Evolutionary conservation across 2,888 invertebrate species (phyloP), one percentile per base, ranked within the genome.

Genomic region (Axea sp.): DNA sequence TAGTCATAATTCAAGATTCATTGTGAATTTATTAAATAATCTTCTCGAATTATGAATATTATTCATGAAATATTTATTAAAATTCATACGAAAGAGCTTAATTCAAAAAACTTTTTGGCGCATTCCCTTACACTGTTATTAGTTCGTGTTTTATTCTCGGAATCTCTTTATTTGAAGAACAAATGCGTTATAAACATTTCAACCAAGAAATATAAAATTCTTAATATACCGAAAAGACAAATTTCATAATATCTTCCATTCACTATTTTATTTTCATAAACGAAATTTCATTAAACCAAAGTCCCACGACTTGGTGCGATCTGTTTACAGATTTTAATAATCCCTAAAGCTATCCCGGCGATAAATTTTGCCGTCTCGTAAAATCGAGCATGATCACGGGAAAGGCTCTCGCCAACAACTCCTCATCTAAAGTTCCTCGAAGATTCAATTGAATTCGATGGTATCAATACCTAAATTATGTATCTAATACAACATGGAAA

Each of bases 291-390:
- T 73, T 64, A 73, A 60, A 24, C 30, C 67, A 7, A 17, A 60
- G 60, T 57, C 57, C 49, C 67, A 64, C 53, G 60, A 72, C 64
- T 60, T 31, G 45, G 73, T 47, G 73, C 67, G 73, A 67, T 73
- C 65, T 81, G 81, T 82, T 82, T 81, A 80, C 78, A 80, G 79
- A 81, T 81, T 81, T 78, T 79, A 81, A 82, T 81, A 81, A 80
- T 81, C 81, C 78, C 74, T 60, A 76, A 72, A 76, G 75, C 78
- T 76, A 81, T 81, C 77, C 77, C 73, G 51, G 67, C 80, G 77
- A 82, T 81, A 81, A 82, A 82, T 81, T 81, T 77, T 76, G 68
- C 75, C 78, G 76, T 76, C 79, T 82, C 81, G 78, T 81, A 81
- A 82, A 82, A 81, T 80, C 78, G 71, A 49, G 68, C 49, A 74